Evolutionary conservation across 2,888 invertebrate genomes (phyloP).

Genomic region (Bombylius major): DNA sequence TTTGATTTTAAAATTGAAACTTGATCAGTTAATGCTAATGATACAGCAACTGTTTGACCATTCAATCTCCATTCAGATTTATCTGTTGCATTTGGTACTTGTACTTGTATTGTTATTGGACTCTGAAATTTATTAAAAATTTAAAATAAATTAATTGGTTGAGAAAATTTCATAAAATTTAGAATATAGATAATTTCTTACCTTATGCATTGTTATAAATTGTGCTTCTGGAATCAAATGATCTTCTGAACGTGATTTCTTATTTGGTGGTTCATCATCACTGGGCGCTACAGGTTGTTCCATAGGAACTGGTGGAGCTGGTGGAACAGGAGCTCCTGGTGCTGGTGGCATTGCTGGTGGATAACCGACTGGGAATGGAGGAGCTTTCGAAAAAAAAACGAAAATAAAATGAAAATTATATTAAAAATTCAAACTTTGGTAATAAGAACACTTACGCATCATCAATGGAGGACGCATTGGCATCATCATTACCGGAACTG

Average conservation of each 20-base stretch:
- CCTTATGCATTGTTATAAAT: slow-evolving; percentile 58
- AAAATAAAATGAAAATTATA: background rate
- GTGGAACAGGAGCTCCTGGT: slow-evolving; percentile 25
- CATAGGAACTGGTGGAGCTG: slow-evolving; percentile 43
- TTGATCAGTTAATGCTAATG: slow-evolving; percentile 61
- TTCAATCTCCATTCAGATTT: slow-evolving; percentile 92
- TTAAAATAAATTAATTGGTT: background rate
- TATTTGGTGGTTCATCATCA: slow-evolving; percentile 77
- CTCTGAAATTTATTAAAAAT: slow-evolving; percentile 37
- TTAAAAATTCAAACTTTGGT: background rate
- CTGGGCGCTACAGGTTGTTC: slow-evolving; percentile 38
- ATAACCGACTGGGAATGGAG: slow-evolving; percentile 38
- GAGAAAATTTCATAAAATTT: no score
- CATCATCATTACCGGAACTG: slow-evolving; percentile 35
- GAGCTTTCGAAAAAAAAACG: slow-evolving; percentile 24
- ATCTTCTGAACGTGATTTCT: slow-evolving; percentile 85
- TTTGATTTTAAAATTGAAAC: slow-evolving; percentile 80
- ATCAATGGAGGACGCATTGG: slow-evolving; percentile 35
- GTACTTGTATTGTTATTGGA: slow-evolving; percentile 69
- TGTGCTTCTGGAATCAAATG: slow-evolving; percentile 79
- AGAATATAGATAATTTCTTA: slow-evolving; percentile 20
- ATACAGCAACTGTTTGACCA: slow-evolving; percentile 73
- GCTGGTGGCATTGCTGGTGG: slow-evolving; percentile 33
- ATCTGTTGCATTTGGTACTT: slow-evolving; percentile 71
- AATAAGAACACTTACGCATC: slow-evolving; percentile 28